phyloP scores from a whole-genome alignment of 2,888 invertebrate species.

The Bombyx huttoni region DNA sequence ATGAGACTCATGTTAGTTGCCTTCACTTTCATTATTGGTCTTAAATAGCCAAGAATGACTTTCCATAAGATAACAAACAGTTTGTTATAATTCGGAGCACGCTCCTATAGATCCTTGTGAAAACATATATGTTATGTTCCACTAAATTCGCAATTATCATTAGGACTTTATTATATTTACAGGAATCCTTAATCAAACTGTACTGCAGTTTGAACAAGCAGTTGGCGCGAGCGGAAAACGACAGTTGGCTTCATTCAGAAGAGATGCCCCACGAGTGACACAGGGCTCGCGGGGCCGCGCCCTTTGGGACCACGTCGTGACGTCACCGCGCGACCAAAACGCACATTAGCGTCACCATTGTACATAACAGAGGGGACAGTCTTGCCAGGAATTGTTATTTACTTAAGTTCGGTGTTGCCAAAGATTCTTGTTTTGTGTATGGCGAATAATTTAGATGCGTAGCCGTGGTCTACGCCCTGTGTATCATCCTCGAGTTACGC shows the following conservation, averaged over 20 bases:
- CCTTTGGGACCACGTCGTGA: slow-evolving; percentile 10
- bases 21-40: too few relatives aligned
- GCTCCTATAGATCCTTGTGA: too few relatives aligned
- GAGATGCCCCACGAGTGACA: slow-evolving; percentile 60
- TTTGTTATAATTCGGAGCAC: too few relatives aligned
- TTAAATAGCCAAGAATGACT: too few relatives aligned
- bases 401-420: not conserved
- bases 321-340: slow-evolving; percentile 4
- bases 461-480: too few relatives aligned
- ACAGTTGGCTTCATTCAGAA: slow-evolving; percentile 68
- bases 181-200: slow-evolving; percentile 78
- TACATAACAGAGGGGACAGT: not conserved
- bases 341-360: not conserved
- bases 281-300: slow-evolving; percentile 2
- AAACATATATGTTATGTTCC: too few relatives aligned
- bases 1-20: too few relatives aligned
- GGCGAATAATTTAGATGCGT: too few relatives aligned
- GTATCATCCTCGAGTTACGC: too few relatives aligned
- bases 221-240: slow-evolving; percentile 66
- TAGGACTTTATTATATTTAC: slow-evolving; percentile 17
- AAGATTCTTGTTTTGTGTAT: not conserved
- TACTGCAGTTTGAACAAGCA: slow-evolving; percentile 78
- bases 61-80: too few relatives aligned
- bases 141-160: too few relatives aligned
- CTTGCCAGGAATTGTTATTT: not conserved